A percentile compares a stretch with the other conserved stretches of the same genome.
Evolutionary conservation across 2,797 vertebrate genomes (phyloP).

Genomic region (Fistularia tabacaria): DNA sequence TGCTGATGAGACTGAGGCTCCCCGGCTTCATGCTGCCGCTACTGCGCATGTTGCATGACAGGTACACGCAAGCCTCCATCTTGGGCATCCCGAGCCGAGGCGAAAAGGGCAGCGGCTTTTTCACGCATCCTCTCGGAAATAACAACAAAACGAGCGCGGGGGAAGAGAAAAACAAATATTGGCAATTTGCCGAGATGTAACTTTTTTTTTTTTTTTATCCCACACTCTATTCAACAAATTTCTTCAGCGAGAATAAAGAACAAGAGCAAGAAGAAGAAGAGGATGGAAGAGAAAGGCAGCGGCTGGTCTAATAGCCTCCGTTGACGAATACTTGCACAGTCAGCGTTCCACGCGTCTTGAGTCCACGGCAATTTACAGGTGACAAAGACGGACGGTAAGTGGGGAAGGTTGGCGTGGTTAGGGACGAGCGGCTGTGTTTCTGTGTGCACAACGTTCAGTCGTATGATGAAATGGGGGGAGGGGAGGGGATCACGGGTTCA

Average conservation of each 20-base stretch:
- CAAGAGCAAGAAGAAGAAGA: constrained; percentile 24
- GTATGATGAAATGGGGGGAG: constrained; percentile 6
- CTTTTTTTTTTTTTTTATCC: constrained; percentile 33
- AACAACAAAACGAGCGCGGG: constrained; percentile 33
- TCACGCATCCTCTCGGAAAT: constrained; percentile 29
- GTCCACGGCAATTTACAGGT: constrained; percentile 26
- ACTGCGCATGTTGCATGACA: constrained; percentile 79
- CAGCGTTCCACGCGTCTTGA: constrained; percentile 33
- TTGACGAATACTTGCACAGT: constrained; percentile 47
- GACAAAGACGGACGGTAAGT: constrained; percentile 60
- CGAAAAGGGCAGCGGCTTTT: constrained; percentile 61
- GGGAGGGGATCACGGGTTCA: constrained; percentile 17
- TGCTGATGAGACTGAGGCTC: constrained; percentile 55
- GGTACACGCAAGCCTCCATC: constrained; percentile 75
- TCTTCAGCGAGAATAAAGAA: constrained; percentile 7
- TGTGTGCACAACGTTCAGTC: constrained; percentile 9
- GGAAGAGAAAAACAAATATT: constrained; percentile 14
- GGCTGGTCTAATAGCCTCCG: constrained; percentile 45
- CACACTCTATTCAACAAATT: constrained; percentile 6
- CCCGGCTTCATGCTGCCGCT: constrained; percentile 55
- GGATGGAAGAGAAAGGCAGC: constrained; percentile 54
- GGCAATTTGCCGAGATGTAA: constrained; percentile 67
- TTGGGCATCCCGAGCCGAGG: constrained; percentile 74
- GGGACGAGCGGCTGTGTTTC: constrained; percentile 9
- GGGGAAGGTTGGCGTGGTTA: not conserved